These are phyloP conservation scores for Epizoanthus illoricatus DNA, from an alignment of 92 coral and sea anemone species.

Conservation along the genomic window DNA sequence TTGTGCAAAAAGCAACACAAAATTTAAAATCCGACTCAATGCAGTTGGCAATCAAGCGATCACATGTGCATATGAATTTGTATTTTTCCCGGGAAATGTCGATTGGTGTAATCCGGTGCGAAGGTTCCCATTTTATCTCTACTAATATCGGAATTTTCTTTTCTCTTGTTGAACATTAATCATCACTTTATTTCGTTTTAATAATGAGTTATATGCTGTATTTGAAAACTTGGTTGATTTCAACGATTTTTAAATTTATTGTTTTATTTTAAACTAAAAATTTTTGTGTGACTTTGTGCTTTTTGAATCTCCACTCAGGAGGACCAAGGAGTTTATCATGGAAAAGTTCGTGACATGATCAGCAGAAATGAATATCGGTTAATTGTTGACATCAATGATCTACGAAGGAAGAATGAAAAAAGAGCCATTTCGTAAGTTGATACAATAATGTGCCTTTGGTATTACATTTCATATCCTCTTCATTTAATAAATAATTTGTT, in stretches of 20 bases:
- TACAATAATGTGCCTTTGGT: background rate
- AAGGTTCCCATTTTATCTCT: background rate
- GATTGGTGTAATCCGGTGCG: background rate
- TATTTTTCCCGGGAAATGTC: conserved; percentile 43
- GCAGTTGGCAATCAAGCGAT: conserved; percentile 3
- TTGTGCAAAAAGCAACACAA: background rate
- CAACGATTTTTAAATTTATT: too few species aligned
- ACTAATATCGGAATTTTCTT: too few species aligned
- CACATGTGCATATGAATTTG: conserved; percentile 26
- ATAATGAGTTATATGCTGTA: too few species aligned
- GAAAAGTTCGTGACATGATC: conserved; percentile 93
- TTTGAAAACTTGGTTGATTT: too few species aligned
- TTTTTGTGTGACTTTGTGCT: too few species aligned
- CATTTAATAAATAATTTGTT: background rate
- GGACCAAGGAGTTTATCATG: conserved; percentile 97
- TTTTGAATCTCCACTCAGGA: conserved; percentile 50
- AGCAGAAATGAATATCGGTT: conserved; percentile 74
- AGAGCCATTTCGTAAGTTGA: conserved; percentile 81
- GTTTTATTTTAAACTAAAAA: background rate
- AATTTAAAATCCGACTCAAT: background rate
- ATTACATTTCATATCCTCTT: background rate
- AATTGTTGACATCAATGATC: conserved; percentile 88
- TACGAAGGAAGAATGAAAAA: conserved; percentile 89
- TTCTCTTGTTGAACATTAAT: too few species aligned
- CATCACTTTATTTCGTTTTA: too few species aligned